Percentiles rank a stretch among this genome's conserved stretches.
Conservation (phyloP, 2,797 vertebrate species). For the Heterohyrax brucei region DNA sequence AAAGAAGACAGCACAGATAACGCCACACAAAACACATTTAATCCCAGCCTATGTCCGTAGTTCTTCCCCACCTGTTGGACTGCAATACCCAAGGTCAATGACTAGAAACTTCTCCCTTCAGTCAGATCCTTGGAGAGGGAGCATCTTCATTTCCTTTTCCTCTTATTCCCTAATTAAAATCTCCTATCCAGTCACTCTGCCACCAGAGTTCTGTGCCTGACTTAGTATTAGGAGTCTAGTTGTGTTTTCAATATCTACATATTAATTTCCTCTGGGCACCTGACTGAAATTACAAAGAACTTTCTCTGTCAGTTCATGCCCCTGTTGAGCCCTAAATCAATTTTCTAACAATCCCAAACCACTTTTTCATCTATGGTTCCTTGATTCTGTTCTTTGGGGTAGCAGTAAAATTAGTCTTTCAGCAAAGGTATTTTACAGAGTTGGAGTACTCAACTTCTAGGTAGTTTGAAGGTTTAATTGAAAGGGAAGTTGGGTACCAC, state of each 20-base stretch:
- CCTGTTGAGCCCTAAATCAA: conserved; percentile 76
- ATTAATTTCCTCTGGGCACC: conserved; percentile 87
- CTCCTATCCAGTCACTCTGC: conserved; percentile 65
- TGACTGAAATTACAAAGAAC: conserved; percentile 80
- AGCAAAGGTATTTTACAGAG: conserved; percentile 68
- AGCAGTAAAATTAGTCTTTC: conserved; percentile 75
- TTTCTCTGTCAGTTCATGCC: conserved; percentile 73
- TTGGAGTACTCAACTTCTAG: conserved; percentile 59
- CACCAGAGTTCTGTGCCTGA: conserved; percentile 46
- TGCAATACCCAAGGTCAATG: conserved; percentile 4
- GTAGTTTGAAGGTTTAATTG: conserved; percentile 43
- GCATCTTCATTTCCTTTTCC: conserved; percentile 67
- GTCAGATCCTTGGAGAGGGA: conserved; percentile 41
- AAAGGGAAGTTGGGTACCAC: conserved; percentile 34
- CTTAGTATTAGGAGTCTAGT: conserved; percentile 67
- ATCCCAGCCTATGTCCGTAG: background rate
- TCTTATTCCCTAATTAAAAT: conserved; percentile 79
- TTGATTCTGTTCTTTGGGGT: conserved; percentile 57
- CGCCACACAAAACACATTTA: conserved; percentile 12
- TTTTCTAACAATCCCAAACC: conserved; percentile 80
- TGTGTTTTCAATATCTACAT: conserved; percentile 81
- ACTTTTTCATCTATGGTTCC: conserved; percentile 70
- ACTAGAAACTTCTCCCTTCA: conserved; percentile 45
- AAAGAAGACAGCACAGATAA: background rate
- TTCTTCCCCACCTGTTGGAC: background rate